Evolutionary conservation across 37 sponge, comb jelly and placozoan species (phyloP), one percentile per base, ranked within the genome.

Genomic region (Oscarella lobularis): DNA sequence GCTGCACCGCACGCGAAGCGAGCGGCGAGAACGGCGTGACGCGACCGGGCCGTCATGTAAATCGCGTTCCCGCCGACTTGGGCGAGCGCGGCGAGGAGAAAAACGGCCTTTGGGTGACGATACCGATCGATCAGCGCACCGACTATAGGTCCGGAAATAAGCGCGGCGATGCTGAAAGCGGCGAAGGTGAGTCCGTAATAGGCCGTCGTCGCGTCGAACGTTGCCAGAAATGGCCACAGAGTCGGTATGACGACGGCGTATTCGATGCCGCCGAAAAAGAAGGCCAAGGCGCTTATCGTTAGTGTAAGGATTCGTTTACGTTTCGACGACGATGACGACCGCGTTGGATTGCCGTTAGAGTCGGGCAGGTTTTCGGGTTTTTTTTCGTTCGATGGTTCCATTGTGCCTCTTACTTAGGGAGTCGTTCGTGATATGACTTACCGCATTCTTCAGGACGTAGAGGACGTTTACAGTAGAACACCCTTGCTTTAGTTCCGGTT

Each of bases 161-260:
- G 60, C 9, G 14, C 60, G 39, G 87, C 74, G 40, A 93, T 78
- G 78, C 90, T 89, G 76, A 90, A 90, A 36, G 90, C 84, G n/a
- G 90, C 72, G 33, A 89, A 67, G 2, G 79, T 68, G 34, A 93
- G 83, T 0, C 95, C 95, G 39, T 87, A 93, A 74, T 29, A 35
- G 1, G 84, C 35, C 39, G 78, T 73, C 31, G 74, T 73, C 0
- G 82, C 85, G n/a, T 67, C 78, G 35, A 67, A 67, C 37, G 40
- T 14, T 1, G 78, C 41, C n/a, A 87, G 35, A 70, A 85, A 93
- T 75, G 89, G 80, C 77, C 73, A 87, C 40, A 84, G 41, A 3
- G 95, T 89, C 5, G 95, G 95, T 2, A 93, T 68, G 65, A 91
- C 87, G 38, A 91, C 84, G 66, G 77, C 33, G 75, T 9, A 74